Base-by-base conservation (phyloP, 2,113 vertebrate genomes). In the Pelvicachromis taeniatus region DNA sequence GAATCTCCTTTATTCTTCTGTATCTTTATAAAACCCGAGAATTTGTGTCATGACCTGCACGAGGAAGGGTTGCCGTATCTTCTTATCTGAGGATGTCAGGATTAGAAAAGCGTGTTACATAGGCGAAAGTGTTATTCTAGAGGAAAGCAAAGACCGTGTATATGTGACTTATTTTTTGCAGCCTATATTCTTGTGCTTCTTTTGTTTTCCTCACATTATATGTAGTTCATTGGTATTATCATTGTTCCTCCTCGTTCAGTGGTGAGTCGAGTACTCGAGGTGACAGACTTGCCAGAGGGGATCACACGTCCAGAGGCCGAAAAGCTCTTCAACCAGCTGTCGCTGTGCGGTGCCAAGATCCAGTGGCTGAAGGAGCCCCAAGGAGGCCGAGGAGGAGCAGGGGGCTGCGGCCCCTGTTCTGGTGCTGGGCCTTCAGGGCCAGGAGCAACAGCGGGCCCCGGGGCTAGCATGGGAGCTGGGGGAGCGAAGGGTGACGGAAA, bases 311-410 rank as follows among this genome's bases (percentile, higher is more conserved):
- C 96, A 0, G 98, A 99, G 42, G 98, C 98, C 0, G 98, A 99
- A 91, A 99, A 99, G 86, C 98, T 99, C 95, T 99, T 99, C 94
- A 98, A 98, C 59, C 98, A 99, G 94, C 97, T 99, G 4, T 97
- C 97, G 53, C 96, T 99, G 96, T 98, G 98, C 0, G 98, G 98
- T 29, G 98, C 98, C 97, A 98, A 98, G 96, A 99, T 99, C 96
- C 98, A 99, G 95, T 99, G 98, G 98, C 97, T 99, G 86, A 99
- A 97, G 94, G 98, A 99, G 92, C 95, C 97, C 86, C 97, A 97
- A 94, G 96, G 95, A 48, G 93, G 92, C 73, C 83, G 94, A 35
- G 88, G 90, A 50, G 94, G 91, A 63, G 56, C 56, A 13, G 88
- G 87, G 14, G 91, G 85, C 81, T 90, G 88, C 1, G 90, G 88